These are phyloP conservation scores for Lepus timidus DNA, from an alignment of 2,113 vertebrate genomes.

Conservation along the genomic window DNA sequence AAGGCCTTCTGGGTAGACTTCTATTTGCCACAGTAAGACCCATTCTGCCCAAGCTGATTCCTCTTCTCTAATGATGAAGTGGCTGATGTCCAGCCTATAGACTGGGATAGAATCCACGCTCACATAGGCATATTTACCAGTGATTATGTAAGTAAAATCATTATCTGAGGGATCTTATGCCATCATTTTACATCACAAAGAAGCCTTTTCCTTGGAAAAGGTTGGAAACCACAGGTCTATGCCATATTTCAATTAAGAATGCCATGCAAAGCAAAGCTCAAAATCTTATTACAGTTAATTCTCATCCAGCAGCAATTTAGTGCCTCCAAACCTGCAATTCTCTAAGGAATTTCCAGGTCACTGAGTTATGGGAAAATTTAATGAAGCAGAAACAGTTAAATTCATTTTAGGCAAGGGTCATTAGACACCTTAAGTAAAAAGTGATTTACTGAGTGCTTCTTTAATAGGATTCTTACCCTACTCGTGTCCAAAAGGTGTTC, in stretches of 20 bases:
- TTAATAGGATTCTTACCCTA: not conserved
- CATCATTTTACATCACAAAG: constrained; percentile 18
- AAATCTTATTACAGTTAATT: not conserved
- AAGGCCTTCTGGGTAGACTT: not conserved
- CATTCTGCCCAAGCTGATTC: not conserved
- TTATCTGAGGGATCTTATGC: not conserved
- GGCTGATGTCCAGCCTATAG: not conserved
- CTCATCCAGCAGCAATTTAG: constrained; percentile 43
- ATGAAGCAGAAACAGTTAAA: constrained; percentile 27
- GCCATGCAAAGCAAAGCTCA: constrained; percentile 17
- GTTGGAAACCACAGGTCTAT: not conserved
- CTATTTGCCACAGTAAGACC: not conserved
- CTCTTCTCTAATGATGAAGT: not conserved
- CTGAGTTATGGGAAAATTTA: constrained; percentile 38
- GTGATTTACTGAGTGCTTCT: not conserved
- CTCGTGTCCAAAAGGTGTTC: not conserved
- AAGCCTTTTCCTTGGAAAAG: not conserved
- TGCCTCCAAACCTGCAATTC: constrained; percentile 23
- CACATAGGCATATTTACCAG: not conserved
- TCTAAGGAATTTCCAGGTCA: constrained; percentile 37
- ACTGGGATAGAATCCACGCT: not conserved
- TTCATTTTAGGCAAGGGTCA: constrained; percentile 37
- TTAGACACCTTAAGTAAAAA: constrained; percentile 42
- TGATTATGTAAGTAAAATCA: not conserved
- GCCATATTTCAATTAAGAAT: not conserved